Percentiles rank a stretch among this genome's conserved stretches.
These are phyloP conservation scores for Balanococcus diminutus DNA, from an alignment of 2,888 invertebrate genomes.

Conservation along the genomic window DNA sequence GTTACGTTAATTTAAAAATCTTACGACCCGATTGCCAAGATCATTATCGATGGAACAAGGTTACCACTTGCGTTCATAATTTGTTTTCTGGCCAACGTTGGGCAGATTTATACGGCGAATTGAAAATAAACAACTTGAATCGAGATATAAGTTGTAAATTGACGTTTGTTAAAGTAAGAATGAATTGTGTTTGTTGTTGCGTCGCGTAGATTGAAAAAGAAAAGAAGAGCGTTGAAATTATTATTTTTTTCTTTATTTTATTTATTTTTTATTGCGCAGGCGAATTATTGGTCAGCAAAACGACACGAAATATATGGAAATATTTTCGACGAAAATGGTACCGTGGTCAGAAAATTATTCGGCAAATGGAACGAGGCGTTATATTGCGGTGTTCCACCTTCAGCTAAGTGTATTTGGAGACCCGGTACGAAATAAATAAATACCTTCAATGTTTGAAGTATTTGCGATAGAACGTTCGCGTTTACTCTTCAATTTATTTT, in stretches of 20 bases:
- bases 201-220: not conserved
- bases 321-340: slow-evolving; percentile 68
- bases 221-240: not conserved
- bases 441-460: not conserved
- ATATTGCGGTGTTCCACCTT: slow-evolving; percentile 74
- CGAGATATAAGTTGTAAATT: slow-evolving; percentile 75
- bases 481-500: not conserved
- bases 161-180: slow-evolving; percentile 77
- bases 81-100: slow-evolving; percentile 81
- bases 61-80: slow-evolving; percentile 86
- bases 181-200: not conserved
- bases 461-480: not conserved
- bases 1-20: slow-evolving; percentile 69
- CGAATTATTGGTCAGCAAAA: slow-evolving; percentile 78
- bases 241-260: not conserved
- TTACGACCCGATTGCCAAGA: slow-evolving; percentile 67
- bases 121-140: slow-evolving; percentile 70
- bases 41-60: slow-evolving; percentile 79
- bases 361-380: slow-evolving; percentile 85
- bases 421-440: slow-evolving; percentile 65
- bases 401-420: slow-evolving; percentile 77
- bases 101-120: slow-evolving; percentile 86
- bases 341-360: slow-evolving; percentile 69
- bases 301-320: slow-evolving; percentile 77
- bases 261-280: slow-evolving; percentile 62